Evolutionary conservation across 2,113 vertebrate species (phyloP), one percentile per base, ranked within the genome.

Genomic region (Pipa parva): DNA sequence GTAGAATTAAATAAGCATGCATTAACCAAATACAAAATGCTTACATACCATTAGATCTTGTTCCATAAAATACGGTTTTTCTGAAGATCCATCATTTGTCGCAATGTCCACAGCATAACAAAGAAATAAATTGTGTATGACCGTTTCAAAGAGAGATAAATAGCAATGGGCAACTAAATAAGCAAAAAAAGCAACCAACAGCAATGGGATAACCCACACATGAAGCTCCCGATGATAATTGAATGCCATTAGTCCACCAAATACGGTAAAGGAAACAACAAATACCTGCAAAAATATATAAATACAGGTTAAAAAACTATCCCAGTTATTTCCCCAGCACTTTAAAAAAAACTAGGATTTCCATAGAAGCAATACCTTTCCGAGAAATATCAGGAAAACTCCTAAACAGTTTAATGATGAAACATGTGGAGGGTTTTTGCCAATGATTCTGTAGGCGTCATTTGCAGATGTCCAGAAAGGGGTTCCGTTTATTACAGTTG

Each of bases 201-300:
- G 71, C 27, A 91, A 72, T 13, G 89, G 90, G 63, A 87, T 56
- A 2, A 78, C 83, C 89, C 88, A 90, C 31, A 83, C 74, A 22
- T 87, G 86, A 31, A 91, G 25, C 0, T 78, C 79, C 1, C 80
- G 84, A 33, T 83, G 75, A 74, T 90, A 90, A 79, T 90, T 90
- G 72, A 92, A 91, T 4, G 84, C 85, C 88, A 90, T 87, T 48
- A 91, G 63, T 17, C 90, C 90, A 71, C 83, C 89, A 57, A 92
- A 90, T 37, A 80, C 77, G 4, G 89, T 90, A 68, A 87, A 85
- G 57, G 82, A 89, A 2, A 87, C 83, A 71, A 90, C 87, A 74
- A 91, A 76, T 27, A 86, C 84, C 89, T 89, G 71, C 25, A 56
- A 75, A 57, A 0, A 62, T 62, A 72, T 27, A 67, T 18, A 73